Base-by-base conservation (phyloP, 2,797 vertebrate species). In the Neomorphus geoffroyi region DNA sequence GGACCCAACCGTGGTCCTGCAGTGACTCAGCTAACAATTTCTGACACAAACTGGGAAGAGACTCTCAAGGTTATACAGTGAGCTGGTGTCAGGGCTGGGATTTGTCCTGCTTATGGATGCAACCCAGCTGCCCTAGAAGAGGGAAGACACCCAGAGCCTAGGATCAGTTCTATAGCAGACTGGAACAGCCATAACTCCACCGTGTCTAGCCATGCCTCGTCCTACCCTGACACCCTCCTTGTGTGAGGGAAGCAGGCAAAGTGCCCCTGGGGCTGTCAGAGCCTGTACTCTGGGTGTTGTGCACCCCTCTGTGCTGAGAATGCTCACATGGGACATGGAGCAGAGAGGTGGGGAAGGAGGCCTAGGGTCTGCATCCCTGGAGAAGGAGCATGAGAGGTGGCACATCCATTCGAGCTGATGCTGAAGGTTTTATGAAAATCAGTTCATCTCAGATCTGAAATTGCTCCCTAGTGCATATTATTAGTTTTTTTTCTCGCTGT, bases 361-460 rank as follows among this genome's bases (percentile, higher is more conserved):
- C 32, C 80, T 33, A 33, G 37, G 15, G 26, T 7, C 3, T 0
- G 0, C 1, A 32, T 41, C 37, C 33, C 61, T 67, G 19, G 7
- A 67, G 41, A 73, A 53, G 50, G 18, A 53, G 37, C 8, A 17
- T 28, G n/a, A 73, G 32, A 83, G 27, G 8, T 28, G 30, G 60
- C 37, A 56, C 23, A 46, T 51, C 23, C 27, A 8, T 23, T 35
- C 56, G 46, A 66, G 39, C 17, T 39, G 50, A 32, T 13, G 26
- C 28, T 37, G 23, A 75, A 74, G 11, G 27, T 33, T 67, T 46
- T 67, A 62, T 39, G 39, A 32, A 22, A 72, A 71, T 51, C 18
- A 13, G 15, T 37, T 87, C 7, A 54, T 15, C 26, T 80, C 45
- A 67, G 39, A 48, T 62, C 54, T 69, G 57, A 46, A 46, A 11